phyloP scores from a whole-genome alignment of 2,113 vertebrate genomes.

The Amazona vittata region DNA sequence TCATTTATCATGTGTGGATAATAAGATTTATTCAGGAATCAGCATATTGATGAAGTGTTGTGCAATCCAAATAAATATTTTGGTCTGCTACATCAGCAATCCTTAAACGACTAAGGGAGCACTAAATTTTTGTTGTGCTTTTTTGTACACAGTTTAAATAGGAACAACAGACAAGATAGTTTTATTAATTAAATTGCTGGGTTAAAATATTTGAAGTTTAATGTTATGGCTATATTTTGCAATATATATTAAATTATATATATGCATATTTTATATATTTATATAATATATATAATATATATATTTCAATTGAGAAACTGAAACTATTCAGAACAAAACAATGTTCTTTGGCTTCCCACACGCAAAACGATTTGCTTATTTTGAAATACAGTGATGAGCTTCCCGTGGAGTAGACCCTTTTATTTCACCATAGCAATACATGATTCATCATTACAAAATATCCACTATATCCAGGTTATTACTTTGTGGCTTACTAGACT shows the following conservation, averaged over 20 bases:
- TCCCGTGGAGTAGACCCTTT: too few species aligned
- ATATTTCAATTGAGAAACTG: neutral
- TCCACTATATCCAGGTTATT: too few species aligned
- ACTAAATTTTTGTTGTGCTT: neutral
- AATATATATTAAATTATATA: too few species aligned
- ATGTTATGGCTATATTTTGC: neutral
- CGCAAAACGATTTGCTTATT: too few species aligned
- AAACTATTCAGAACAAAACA: too few species aligned
- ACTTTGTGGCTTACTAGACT: too few species aligned
- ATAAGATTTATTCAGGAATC: neutral
- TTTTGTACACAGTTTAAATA: neutral
- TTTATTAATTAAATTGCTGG: neutral
- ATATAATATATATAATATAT: too few species aligned
- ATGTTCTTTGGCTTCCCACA: too few species aligned
- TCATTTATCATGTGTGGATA: neutral
- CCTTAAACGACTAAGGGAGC: neutral
- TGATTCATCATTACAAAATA: too few species aligned
- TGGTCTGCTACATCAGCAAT: fast-evolving
- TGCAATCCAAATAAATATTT: neutral
- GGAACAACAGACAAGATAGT: neutral
- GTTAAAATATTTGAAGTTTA: neutral
- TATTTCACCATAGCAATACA: too few species aligned
- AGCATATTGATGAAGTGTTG: neutral
- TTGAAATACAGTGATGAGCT: too few species aligned
- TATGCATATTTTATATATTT: too few species aligned